These are phyloP conservation scores for Daboia siamensis DNA, from an alignment of 2,113 vertebrate genomes.

Conservation along the genomic window DNA sequence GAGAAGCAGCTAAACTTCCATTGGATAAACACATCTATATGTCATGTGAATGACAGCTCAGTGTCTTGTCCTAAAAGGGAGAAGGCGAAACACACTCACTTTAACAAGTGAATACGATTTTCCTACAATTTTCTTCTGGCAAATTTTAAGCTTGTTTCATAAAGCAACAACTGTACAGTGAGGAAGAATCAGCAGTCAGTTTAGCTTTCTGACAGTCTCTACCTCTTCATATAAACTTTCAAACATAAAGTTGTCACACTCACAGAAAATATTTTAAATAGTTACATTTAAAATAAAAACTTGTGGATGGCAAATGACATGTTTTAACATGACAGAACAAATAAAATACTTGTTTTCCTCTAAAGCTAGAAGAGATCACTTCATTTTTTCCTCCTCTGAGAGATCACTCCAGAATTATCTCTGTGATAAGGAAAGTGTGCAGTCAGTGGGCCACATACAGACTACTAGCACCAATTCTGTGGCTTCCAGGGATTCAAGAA, in stretches of 20 bases:
- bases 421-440: background rate
- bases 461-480: background rate
- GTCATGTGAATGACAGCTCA: background rate
- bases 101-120: background rate
- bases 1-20: background rate
- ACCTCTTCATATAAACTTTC: background rate
- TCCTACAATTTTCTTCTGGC: background rate
- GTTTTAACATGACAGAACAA: background rate
- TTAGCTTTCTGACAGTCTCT: background rate
- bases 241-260: background rate
- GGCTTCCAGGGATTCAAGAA: background rate
- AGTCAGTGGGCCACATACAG: background rate
- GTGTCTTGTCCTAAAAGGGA: background rate
- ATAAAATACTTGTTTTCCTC: background rate
- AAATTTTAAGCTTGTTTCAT: background rate
- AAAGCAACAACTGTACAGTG: background rate
- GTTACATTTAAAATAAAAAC: background rate
- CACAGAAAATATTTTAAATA: background rate
- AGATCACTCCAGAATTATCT: constrained; percentile 20
- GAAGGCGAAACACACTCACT: background rate
- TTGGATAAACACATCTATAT: background rate
- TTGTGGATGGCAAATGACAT: background rate
- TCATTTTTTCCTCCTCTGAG: background rate
- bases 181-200: background rate
- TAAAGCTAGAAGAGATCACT: constrained; percentile 8